These are phyloP conservation scores for Xylota sylvarum DNA, from an alignment of 2,888 invertebrate genomes.

Conservation along the genomic window DNA sequence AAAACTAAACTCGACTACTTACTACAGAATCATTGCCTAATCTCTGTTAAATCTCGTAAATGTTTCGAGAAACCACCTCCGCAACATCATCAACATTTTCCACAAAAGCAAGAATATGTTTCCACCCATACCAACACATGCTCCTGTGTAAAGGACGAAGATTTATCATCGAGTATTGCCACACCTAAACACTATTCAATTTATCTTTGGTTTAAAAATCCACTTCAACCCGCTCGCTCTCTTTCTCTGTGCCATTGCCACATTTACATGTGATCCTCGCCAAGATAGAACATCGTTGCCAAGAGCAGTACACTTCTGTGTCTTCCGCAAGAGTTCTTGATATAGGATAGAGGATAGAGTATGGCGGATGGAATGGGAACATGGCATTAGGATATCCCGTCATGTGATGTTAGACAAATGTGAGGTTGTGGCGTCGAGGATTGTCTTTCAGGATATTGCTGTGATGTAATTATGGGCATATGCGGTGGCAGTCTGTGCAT, in stretches of 20 bases:
- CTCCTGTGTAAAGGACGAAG: conserved; percentile 41
- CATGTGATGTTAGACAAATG: conserved; percentile 49
- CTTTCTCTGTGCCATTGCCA: background rate
- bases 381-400: background rate
- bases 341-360: background rate
- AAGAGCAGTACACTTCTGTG: conserved; percentile 8
- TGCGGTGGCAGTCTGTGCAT: conserved; percentile 2
- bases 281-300: conserved; percentile 34
- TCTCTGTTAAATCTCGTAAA: conserved; percentile 52
- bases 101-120: conserved; percentile 6
- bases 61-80: conserved; percentile 37
- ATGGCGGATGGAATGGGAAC: background rate
- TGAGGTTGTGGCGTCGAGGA: conserved; percentile 49
- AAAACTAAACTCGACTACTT: conserved; percentile 16
- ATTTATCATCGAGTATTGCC: conserved; percentile 66
- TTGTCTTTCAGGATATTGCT: conserved; percentile 48
- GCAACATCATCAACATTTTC: conserved; percentile 35
- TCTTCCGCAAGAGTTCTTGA: conserved; percentile 32
- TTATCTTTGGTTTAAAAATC: conserved; percentile 64
- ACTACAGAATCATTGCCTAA: conserved; percentile 39
- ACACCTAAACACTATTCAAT: conserved; percentile 65
- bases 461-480: conserved; percentile 50
- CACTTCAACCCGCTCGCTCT: background rate
- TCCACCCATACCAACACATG: background rate
- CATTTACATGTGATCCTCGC: conserved; percentile 28